Percentiles rank a stretch among this genome's conserved stretches.
phyloP scores from a whole-genome alignment of 2,797 vertebrate genomes.

The Peromyscus attwateri region DNA sequence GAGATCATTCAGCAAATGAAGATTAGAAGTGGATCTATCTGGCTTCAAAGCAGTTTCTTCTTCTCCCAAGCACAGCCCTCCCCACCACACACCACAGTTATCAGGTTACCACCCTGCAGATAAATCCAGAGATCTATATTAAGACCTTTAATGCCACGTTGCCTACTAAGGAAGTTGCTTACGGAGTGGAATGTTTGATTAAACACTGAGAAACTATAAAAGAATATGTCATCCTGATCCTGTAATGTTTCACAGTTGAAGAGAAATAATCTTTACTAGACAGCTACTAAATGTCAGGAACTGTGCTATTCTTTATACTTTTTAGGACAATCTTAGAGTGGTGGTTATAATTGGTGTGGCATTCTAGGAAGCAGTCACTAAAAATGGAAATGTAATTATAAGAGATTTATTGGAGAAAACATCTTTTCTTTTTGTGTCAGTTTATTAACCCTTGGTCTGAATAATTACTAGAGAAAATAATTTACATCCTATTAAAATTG shows the following conservation, averaged over 20 bases:
- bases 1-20: conserved; percentile 14
- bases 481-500: neutral
- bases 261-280: neutral
- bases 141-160: neutral
- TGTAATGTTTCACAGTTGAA: neutral
- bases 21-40: conserved; percentile 23
- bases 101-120: neutral
- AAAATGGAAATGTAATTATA: neutral
- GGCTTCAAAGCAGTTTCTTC: neutral
- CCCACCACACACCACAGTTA: neutral
- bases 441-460: conserved; percentile 60
- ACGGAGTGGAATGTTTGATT: neutral
- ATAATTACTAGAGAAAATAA: conserved; percentile 52
- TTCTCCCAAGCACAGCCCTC: neutral
- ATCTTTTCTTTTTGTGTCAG: conserved; percentile 10
- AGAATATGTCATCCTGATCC: neutral
- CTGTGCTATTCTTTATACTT: neutral
- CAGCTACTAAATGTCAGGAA: neutral
- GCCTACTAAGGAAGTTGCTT: conserved; percentile 18
- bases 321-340: neutral
- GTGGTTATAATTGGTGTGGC: neutral
- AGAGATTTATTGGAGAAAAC: conserved; percentile 30
- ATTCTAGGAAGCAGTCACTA: conserved; percentile 10
- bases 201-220: neutral
- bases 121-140: neutral